A percentile compares a stretch with the other conserved stretches of the same genome.
These are phyloP conservation scores for Phaonia tiefii DNA, from an alignment of 2,888 invertebrate genomes.

Conservation along the genomic window DNA sequence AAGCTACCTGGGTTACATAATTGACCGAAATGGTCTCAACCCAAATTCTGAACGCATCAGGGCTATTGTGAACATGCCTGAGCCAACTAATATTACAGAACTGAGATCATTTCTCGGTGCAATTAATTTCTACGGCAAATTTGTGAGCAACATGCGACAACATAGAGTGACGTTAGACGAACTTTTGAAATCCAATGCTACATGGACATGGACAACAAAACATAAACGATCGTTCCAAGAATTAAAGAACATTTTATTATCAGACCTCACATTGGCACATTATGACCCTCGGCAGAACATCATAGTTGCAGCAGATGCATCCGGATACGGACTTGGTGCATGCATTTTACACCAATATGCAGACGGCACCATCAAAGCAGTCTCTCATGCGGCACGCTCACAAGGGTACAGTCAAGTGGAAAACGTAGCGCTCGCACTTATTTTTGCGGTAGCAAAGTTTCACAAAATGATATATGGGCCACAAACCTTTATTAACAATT, in stretches of 20 bases:
- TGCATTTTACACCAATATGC: conserved; percentile 66
- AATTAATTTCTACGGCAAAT: conserved; percentile 65
- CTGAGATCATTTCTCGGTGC: conserved; percentile 66
- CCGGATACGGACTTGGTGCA: conserved; percentile 64
- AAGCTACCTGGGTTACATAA: conserved; percentile 39
- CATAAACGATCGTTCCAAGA: conserved; percentile 41
- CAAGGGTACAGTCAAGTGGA: conserved; percentile 65
- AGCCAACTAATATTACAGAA: conserved; percentile 59
- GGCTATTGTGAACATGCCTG: conserved; percentile 61
- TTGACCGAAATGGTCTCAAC: conserved; percentile 51
- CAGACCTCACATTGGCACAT: conserved; percentile 63
- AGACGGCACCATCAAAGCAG: conserved; percentile 72
- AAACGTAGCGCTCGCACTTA: conserved; percentile 59
- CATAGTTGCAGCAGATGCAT: conserved; percentile 67
- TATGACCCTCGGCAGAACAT: conserved; percentile 63
- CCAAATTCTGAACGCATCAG: conserved; percentile 57
- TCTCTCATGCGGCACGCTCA: conserved; percentile 69
- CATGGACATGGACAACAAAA: conserved; percentile 53
- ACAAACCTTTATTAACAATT: conserved; percentile 64
- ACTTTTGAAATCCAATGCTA: conserved; percentile 45
- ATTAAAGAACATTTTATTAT: conserved; percentile 61
- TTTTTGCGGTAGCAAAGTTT: conserved; percentile 65
- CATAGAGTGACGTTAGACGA: conserved; percentile 62
- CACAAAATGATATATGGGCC: conserved; percentile 61
- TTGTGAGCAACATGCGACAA: conserved; percentile 56